These are phyloP conservation scores for Seriola quinqueradiata DNA, from an alignment of 2,113 vertebrate species.

Conservation along the genomic window DNA sequence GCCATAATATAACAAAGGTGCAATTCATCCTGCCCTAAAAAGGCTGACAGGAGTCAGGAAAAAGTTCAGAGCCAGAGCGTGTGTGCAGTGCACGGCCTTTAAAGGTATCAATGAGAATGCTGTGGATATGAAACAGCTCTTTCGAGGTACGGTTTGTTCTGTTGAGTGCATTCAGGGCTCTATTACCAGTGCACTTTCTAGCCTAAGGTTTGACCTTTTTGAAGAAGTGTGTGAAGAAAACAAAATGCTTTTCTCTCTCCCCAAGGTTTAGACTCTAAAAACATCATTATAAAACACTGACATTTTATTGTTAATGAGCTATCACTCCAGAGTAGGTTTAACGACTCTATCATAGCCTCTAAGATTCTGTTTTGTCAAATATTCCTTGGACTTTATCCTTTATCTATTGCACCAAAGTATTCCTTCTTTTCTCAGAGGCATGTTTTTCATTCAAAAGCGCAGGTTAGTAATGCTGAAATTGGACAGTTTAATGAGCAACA, in stretches of 20 bases:
- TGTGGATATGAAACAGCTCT: not conserved
- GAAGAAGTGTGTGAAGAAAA: slow-evolving; percentile 7
- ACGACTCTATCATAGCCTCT: not conserved
- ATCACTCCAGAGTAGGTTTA: not conserved
- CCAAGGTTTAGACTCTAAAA: not conserved
- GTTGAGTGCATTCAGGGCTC: not conserved
- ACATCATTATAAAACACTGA: not conserved
- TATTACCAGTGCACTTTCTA: not conserved
- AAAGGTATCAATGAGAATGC: not conserved
- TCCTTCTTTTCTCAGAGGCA: not conserved
- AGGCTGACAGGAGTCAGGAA: not conserved
- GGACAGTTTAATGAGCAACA: not conserved
- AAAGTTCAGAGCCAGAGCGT: not conserved
- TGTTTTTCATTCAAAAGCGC: not conserved
- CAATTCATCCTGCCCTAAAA: not conserved
- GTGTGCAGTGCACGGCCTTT: not conserved
- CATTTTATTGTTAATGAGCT: slow-evolving; percentile 13
- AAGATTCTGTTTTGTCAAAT: not conserved
- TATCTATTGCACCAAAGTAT: not conserved
- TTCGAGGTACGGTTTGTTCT: not conserved
- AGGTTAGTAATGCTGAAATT: too few relatives aligned
- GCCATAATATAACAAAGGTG: not conserved
- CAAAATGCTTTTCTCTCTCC: not conserved
- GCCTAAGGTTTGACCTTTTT: slow-evolving; percentile 23
- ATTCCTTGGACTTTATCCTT: not conserved